Base-by-base conservation (phyloP, 1,140 invertebrate genomes). In the Dysdera silvatica region DNA sequence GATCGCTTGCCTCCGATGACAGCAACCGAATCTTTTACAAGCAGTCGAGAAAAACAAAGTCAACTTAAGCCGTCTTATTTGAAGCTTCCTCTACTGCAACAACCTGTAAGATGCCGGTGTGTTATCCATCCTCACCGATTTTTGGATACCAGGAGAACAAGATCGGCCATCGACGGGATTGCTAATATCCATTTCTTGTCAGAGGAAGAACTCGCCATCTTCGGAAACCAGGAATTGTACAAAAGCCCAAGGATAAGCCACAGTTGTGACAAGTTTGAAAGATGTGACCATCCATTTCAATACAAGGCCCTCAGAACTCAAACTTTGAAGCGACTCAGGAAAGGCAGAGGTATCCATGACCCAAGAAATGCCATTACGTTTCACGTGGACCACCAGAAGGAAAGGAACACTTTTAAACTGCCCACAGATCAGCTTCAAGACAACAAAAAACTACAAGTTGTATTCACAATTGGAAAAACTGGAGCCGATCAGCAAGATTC, bases 401-500 rank as follows among this genome's bases (percentile, higher is more conserved):
- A 87, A 69, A 87, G 87, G 71, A 87, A 91, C 75, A 78, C 90
- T 62, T 89, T 91, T 71, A 85, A 88, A 70, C 78, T 91, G 74
- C 89, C 89, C 32, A 84, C 88, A 61, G 87, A 92, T 71, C 85
- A 82, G 74, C 75, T 91, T 69, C 87, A 91, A 73, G 86, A 86
- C 71, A 89, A 87, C 71, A 93, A 91, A 76, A 82, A 87, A 71
- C 92, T 91, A 75, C 90, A 88, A 72, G 88, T 93, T 49, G 91
- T 88, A 20, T 91, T 93, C 71, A 91, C 88, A 14, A 87, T 91
- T 16, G 55, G 37, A 4, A 65, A 65, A 31, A 35, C 61, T 14
- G 41, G 41, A 23, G 32, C 26, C 10, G 24, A 52, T n/a, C n/a
- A n/a, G n/a, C n/a, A n/a, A n/a, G n/a, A n/a, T n/a, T n/a, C n/a